These are phyloP conservation scores for Poecile atricapillus DNA, from an alignment of 2,113 vertebrate species.

Conservation along the genomic window DNA sequence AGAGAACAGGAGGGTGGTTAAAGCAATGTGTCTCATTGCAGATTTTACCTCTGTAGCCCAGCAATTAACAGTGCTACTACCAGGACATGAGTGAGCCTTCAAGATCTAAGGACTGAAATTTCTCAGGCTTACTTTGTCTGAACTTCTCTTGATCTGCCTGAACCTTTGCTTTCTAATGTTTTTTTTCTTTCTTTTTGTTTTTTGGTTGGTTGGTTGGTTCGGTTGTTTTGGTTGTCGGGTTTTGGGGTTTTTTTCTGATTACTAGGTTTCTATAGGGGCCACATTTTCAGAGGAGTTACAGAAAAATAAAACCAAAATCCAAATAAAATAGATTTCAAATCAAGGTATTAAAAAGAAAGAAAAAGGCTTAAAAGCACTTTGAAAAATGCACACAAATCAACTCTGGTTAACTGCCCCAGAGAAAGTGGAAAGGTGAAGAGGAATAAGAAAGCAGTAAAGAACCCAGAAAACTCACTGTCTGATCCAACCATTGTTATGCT, in stretches of 20 bases:
- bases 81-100: not conserved
- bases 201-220: not conserved
- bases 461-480: not conserved
- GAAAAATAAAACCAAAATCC: no score
- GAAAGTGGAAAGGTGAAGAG: not conserved
- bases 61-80: not conserved
- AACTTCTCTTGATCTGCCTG: not conserved
- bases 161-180: not conserved
- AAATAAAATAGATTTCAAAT: not conserved
- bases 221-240: not conserved
- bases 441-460: not conserved
- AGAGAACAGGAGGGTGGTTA: not conserved
- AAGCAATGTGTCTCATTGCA: not conserved
- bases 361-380: not conserved
- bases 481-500: not conserved
- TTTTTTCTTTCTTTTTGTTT: not conserved
- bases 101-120: not conserved
- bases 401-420: not conserved
- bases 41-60: not conserved
- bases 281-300: not conserved
- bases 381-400: not conserved
- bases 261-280: not conserved
- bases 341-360: not conserved
- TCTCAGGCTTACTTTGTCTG: not conserved
- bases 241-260: not conserved